phyloP scores from a whole-genome alignment of 2,888 invertebrate species.

The Gari tellinella region DNA sequence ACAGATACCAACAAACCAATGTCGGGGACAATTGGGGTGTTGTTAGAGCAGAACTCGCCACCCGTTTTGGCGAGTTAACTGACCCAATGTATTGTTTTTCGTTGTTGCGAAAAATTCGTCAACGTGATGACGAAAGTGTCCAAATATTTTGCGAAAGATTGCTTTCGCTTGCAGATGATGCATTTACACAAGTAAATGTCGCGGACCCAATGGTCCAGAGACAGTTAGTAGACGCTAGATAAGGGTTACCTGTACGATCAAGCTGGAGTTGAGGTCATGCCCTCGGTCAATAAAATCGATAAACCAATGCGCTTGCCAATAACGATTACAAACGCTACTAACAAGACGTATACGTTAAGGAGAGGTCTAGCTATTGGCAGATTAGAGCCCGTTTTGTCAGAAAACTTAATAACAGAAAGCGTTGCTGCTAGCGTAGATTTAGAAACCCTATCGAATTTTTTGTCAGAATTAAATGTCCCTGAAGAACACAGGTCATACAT shows the following conservation, averaged over 20 bases:
- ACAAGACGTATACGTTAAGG: slow-evolving; percentile 16
- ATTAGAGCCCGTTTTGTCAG: not conserved
- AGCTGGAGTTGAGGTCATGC: slow-evolving; percentile 18
- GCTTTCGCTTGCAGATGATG: too few relatives aligned
- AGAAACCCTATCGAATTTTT: not conserved
- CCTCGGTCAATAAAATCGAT: slow-evolving; percentile 3
- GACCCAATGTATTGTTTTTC: slow-evolving; percentile 34
- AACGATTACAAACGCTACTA: slow-evolving; percentile 29
- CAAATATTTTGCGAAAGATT: too few relatives aligned
- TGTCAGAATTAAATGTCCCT: slow-evolving; percentile 22
- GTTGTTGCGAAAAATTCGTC: slow-evolving; percentile 9
- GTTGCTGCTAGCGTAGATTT: not conserved
- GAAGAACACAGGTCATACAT: slow-evolving; percentile 12
- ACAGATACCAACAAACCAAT: too few relatives aligned
- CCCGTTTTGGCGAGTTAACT: slow-evolving; percentile 2
- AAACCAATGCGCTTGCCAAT: slow-evolving; percentile 16
- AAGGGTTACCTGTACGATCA: slow-evolving; percentile 22
- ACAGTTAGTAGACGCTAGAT: slow-evolving; percentile 18
- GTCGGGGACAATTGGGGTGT: too few relatives aligned
- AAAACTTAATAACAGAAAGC: slow-evolving; percentile 4
- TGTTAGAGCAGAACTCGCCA: too few relatives aligned
- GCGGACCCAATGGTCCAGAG: not conserved
- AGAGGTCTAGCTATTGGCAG: slow-evolving; percentile 21
- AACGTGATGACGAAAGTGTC: too few relatives aligned
- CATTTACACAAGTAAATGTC: slow-evolving; percentile 7